Evolutionary conservation across 2,113 vertebrate species (phyloP), one percentile per base, ranked within the genome.

Genomic region (Riparia riparia): DNA sequence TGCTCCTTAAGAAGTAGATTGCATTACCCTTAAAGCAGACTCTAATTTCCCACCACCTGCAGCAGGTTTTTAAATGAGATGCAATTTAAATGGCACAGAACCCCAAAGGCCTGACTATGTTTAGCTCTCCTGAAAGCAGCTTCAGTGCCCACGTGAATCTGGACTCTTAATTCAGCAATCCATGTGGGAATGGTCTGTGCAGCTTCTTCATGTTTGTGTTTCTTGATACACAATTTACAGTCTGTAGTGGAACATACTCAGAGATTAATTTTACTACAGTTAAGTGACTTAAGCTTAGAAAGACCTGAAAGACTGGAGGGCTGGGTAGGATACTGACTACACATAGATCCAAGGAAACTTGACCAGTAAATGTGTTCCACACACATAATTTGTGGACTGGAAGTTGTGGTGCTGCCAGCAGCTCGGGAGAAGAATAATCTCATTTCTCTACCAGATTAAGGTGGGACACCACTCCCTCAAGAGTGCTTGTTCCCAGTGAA

Each of bases 61-160:
- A 50, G 37, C 56, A 93, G 61, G 49, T 71, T 79, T 73, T 86
- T 15, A 71, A 84, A 51, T 68, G 74, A 82, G 65, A 26, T 91
- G 61, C 21, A 89, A 9, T 37, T 37, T 37, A 37, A 66, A 47
- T 93, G 31, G 56, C 70, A 12, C 29, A 58, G 77, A 74, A 8
- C 49, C 70, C 70, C 14, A 14, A 84, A 78, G 84, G 49, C 39
- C 37, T 53, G 71, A 1, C 50, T 61, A 1, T 60, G 73, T 71
- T 82, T 64, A 84, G 39, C 64, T 94, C 76, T 86, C 13, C 58
- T 61, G 19, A 9, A 9, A 58, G 60, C 74, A 73, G 82, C 53
- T 44, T 53, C 37, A 10, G 2, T 22, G 29, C 17, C 31, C 73
- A 4, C 0, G 3, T 31, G 68, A 45, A 39, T 49, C 15, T 54